A percentile compares a stretch with the other conserved stretches of the same genome.
phyloP scores from a whole-genome alignment of 1,140 invertebrate genomes.

The Diorhabda elongata region DNA sequence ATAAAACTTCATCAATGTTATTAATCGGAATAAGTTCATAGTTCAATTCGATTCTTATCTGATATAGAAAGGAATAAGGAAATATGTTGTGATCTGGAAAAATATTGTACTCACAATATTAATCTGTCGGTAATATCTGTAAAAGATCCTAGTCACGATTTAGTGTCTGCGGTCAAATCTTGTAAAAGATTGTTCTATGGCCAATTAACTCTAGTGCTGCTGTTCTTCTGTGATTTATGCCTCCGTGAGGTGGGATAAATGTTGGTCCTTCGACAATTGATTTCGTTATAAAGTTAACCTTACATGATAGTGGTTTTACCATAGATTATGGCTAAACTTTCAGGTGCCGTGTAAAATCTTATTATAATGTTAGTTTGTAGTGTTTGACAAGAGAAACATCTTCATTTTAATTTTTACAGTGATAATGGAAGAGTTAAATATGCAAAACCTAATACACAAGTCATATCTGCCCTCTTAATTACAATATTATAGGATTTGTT shows the following conservation, averaged over 20 bases:
- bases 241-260: background rate
- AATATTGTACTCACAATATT: background rate
- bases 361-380: no score
- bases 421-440: no score
- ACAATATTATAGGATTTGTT: no score
- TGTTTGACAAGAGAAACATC: no score
- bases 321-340: background rate
- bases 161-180: background rate
- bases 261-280: background rate
- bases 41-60: no score
- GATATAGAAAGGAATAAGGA: no score
- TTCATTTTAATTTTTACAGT: no score
- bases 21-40: no score
- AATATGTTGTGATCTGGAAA: background rate
- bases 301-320: background rate
- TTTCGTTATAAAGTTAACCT: background rate
- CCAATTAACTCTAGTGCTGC: slow-evolving; percentile 1
- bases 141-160: background rate
- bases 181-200: background rate
- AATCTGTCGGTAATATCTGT: background rate
- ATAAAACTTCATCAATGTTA: no score
- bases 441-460: no score
- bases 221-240: slow-evolving; percentile 2
- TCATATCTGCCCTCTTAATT: no score
- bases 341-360: background rate